These are phyloP conservation scores for Tetragnatha versicolor DNA, from an alignment of 1,140 invertebrate species.

Conservation along the genomic window DNA sequence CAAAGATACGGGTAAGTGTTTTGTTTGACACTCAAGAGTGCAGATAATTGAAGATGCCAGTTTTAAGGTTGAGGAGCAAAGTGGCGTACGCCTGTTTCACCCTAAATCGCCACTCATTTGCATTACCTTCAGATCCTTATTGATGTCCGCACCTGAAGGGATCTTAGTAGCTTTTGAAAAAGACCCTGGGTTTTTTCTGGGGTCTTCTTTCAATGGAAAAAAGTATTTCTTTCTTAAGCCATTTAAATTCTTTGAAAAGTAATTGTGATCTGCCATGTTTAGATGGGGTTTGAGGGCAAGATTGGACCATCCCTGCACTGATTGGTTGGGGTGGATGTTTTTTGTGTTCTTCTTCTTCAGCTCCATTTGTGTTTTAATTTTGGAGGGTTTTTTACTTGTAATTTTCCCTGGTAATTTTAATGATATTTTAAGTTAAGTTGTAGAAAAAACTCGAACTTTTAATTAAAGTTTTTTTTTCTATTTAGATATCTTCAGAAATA, in stretches of 20 bases:
- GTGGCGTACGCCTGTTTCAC: neutral
- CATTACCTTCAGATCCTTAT: slow-evolving; percentile 35
- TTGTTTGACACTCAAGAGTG: slow-evolving; percentile 30
- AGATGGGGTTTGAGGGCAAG: neutral
- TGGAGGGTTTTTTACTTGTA: no score
- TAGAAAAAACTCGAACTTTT: no score
- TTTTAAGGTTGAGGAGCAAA: slow-evolving; percentile 13
- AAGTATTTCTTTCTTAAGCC: slow-evolving; percentile 6
- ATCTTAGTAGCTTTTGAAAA: slow-evolving; percentile 26
- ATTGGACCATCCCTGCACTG: no score
- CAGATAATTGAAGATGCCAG: slow-evolving; percentile 35
- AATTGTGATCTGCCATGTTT: slow-evolving; percentile 8
- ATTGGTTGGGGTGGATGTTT: no score
- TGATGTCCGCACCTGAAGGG: slow-evolving; percentile 39
- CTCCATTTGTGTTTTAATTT: no score
- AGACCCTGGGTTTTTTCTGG: slow-evolving; percentile 4
- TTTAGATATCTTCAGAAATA: no score
- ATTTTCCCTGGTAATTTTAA: no score
- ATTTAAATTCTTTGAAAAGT: slow-evolving; percentile 24
- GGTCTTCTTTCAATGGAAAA: slow-evolving; percentile 6
- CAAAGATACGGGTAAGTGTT: slow-evolving; percentile 24
- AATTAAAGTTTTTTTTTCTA: no score
- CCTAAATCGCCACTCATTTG: slow-evolving; percentile 31
- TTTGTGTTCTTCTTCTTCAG: no score
- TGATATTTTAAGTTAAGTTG: no score